A percentile compares a stretch with the other conserved stretches of the same genome.
Evolutionary conservation across 1,140 invertebrate species (phyloP).

Genomic region (Solen grandis): DNA sequence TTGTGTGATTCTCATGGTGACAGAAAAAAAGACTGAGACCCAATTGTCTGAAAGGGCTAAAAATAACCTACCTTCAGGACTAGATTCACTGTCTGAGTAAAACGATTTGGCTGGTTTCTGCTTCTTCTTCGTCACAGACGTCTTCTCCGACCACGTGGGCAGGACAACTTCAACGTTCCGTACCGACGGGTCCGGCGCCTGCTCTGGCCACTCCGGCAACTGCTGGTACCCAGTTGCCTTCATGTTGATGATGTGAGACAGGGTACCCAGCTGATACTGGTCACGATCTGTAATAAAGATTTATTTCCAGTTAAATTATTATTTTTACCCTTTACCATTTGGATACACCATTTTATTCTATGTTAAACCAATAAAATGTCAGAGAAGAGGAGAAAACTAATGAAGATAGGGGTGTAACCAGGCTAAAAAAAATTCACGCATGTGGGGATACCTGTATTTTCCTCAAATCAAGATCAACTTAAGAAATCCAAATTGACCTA

Average conservation of each 20-base stretch:
- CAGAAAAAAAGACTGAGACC: background rate
- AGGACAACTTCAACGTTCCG: slow-evolving; percentile 86
- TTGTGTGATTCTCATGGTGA: too few relatives aligned
- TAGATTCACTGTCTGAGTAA: slow-evolving; percentile 81
- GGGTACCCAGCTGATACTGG: slow-evolving; percentile 94
- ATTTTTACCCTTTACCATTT: too few relatives aligned
- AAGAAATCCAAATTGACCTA: slow-evolving; percentile 71
- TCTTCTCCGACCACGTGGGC: slow-evolving; percentile 63
- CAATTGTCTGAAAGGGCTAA: background rate
- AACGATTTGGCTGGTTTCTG: slow-evolving; percentile 82
- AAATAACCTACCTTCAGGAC: slow-evolving; percentile 68
- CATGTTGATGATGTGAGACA: slow-evolving; percentile 96
- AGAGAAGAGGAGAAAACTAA: too few relatives aligned
- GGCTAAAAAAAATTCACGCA: too few relatives aligned
- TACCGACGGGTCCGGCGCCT: slow-evolving; percentile 88
- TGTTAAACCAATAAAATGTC: too few relatives aligned
- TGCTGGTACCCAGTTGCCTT: slow-evolving; percentile 93
- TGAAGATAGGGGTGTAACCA: too few relatives aligned
- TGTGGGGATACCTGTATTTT: too few relatives aligned
- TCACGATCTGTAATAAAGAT: slow-evolving; percentile 85
- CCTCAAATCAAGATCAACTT: too few relatives aligned
- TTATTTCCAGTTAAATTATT: too few relatives aligned
- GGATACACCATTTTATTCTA: too few relatives aligned
- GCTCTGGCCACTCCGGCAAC: slow-evolving; percentile 91
- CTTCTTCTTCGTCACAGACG: slow-evolving; percentile 59